phyloP scores from a whole-genome alignment of 2,888 invertebrate genomes.

The Isotomurus palustris region DNA sequence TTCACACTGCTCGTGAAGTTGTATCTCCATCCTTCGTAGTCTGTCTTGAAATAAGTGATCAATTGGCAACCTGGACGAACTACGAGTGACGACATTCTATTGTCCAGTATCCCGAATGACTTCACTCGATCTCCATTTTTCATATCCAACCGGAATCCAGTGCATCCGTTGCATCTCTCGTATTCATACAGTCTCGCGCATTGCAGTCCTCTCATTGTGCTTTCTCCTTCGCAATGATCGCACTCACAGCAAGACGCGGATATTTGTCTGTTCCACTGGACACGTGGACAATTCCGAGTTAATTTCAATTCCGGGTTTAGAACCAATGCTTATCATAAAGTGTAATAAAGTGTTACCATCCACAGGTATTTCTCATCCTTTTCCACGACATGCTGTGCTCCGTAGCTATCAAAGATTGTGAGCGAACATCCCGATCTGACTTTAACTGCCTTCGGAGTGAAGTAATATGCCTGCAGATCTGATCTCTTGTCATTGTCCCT shows the following conservation, averaged over 20 bases:
- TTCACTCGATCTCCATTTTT: slow-evolving; percentile 14
- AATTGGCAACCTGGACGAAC: slow-evolving; percentile 23
- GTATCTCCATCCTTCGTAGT: slow-evolving; percentile 14
- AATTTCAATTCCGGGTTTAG: background rate
- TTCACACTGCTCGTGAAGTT: slow-evolving; percentile 16
- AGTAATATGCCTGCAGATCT: slow-evolving; percentile 6
- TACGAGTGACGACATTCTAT: slow-evolving; percentile 18
- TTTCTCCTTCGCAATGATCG: slow-evolving; percentile 17
- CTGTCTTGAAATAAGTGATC: slow-evolving; percentile 6
- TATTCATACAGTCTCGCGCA: slow-evolving; percentile 33
- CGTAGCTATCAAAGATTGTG: slow-evolving; percentile 15
- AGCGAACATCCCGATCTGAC: slow-evolving; percentile 19
- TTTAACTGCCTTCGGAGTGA: slow-evolving; percentile 7
- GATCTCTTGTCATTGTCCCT: slow-evolving; percentile 10
- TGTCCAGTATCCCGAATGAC: slow-evolving; percentile 16
- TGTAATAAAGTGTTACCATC: background rate
- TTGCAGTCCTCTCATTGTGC: background rate
- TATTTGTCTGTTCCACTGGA: slow-evolving; percentile 1
- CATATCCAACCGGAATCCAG: slow-evolving; percentile 20
- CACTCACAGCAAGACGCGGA: slow-evolving; percentile 29
- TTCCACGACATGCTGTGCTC: background rate
- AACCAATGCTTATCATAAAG: too few species aligned
- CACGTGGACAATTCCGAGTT: background rate
- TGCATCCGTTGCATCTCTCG: slow-evolving; percentile 21
- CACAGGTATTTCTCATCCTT: background rate